Percentiles rank a stretch among this genome's conserved stretches.
Conservation (phyloP, 2,888 invertebrate species). For the Scelioninae gen. 1 region DNA sequence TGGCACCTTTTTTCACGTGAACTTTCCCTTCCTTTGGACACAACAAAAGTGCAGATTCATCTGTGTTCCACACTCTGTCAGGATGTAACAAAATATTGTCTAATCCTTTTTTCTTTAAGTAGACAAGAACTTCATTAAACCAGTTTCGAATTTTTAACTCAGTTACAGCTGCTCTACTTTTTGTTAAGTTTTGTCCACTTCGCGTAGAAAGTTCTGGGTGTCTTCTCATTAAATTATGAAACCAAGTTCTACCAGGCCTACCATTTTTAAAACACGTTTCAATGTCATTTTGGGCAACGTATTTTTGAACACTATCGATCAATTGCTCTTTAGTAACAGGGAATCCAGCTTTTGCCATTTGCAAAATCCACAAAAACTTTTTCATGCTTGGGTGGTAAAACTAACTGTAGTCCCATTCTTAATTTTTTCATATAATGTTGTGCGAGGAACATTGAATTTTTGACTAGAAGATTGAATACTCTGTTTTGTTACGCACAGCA, state of each 20-base stretch:
- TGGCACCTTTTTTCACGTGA: slow-evolving; percentile 25
- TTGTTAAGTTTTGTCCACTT: slow-evolving; percentile 71
- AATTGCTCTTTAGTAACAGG: slow-evolving; percentile 38
- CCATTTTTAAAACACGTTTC: slow-evolving; percentile 29
- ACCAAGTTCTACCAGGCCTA: slow-evolving; percentile 11
- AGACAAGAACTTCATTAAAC: slow-evolving; percentile 69
- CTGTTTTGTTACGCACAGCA: slow-evolving; percentile 8
- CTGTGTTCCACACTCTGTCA: slow-evolving; percentile 74
- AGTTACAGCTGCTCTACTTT: slow-evolving; percentile 69
- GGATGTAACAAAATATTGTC: slow-evolving; percentile 64
- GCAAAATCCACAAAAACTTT: slow-evolving; percentile 38
- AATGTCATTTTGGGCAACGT: slow-evolving; percentile 6
- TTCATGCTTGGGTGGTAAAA: slow-evolving; percentile 22
- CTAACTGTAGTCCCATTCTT: background rate
- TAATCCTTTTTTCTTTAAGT: slow-evolving; percentile 59
- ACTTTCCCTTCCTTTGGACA: slow-evolving; percentile 70
- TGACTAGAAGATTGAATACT: slow-evolving; percentile 30
- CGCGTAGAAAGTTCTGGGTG: slow-evolving; percentile 48
- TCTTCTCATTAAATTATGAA: slow-evolving; percentile 12
- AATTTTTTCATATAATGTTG: slow-evolving; percentile 37
- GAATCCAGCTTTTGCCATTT: slow-evolving; percentile 30
- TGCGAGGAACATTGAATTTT: slow-evolving; percentile 25
- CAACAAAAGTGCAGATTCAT: slow-evolving; percentile 75
- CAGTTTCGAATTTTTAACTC: slow-evolving; percentile 68
- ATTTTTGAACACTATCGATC: slow-evolving; percentile 39